Evolutionary conservation across 2,888 invertebrate species (phyloP), one percentile per base, ranked within the genome.

Genomic region (Lasioglossum pauxillum): DNA sequence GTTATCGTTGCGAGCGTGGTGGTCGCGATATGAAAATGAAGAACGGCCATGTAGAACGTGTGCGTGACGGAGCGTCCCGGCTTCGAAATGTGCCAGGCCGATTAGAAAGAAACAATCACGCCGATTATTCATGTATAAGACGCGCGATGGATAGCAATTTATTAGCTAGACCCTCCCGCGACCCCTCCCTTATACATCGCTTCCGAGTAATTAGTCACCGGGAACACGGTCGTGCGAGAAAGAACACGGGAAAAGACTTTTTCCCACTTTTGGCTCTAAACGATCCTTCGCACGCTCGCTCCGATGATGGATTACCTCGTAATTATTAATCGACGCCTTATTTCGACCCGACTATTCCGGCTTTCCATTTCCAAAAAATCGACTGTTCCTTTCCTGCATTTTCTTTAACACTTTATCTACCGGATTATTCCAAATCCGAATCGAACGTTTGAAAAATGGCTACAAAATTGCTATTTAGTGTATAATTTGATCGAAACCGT

Each of bases 1-100:
- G 85, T 82, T 87, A 85, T 85, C 85, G 82, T 27, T 35, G 49
- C 67, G 41, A 69, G 38, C 53, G 53, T 53, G n/a, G 67, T 16
- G 14, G 64, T 80, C 64, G 53, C 88, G 88, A 90, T 91, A 91
- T 91, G 91, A 91, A 91, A 91, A 91, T 91, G 89, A 91, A 90
- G 87, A 91, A 89, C 85, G 83, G 77, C 80, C 82, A n/a, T 78
- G 80, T 71, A 82, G 31, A 27, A 82, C 82, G 78, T 79, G 81
- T 82, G 87, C 90, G 88, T 91, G 91, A 91, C 90, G 82, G 83
- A 89, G 89, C 87, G 90, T 88, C 86, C 67, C 49, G 78, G 80
- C 86, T 82, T 88, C 69, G 85, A 89, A 87, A 89, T 57, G 71
- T 82, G 88, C 82, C 84, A 69, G n/a, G 38, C 35, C 72, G 85